Evolutionary conservation across 35 echinoderm and acorn worm species (phyloP), one percentile per base, ranked within the genome.

Genomic region (Apostichopus californicus): DNA sequence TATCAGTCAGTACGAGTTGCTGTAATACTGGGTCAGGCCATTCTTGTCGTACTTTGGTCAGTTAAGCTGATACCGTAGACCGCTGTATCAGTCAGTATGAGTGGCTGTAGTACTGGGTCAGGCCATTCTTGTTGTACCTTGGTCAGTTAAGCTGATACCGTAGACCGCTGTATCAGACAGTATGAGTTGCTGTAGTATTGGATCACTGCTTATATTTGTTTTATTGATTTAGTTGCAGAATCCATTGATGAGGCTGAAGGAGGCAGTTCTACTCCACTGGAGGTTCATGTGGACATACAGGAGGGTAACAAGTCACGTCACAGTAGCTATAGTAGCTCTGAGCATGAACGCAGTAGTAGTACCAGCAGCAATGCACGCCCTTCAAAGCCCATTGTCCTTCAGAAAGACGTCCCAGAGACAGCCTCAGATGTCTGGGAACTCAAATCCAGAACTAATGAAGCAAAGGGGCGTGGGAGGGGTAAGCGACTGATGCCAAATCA

Each of bases 271-370:
- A 80, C 96, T 23, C 71, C 71, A 6, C 84, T 98, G 56, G 97
- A 98, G 86, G 87, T 98, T 18, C 95, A 96, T 63, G 93, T 94
- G 20, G 97, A 99, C 77, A 93, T 99, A 58, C 88, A 96, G 57
- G 75, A 92, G 78, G 89, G 54, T 18, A 52, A 57, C 53, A 98
- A 94, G 80, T 96, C 97, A 64, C 92, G 94, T 59, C 95, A 94
- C 55, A 92, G 93, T 92, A 98, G 94, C 92, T 93, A 92, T 55
- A 96, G 95, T 86, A 96, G 93, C 86, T 93, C 90, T 91, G 95
- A 95, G 52, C 79, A 93, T 53, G 83, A 91, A 77, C 75, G 18
- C 66, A 90, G 23, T 17, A 86, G 11, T 26, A 46, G 73, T 22
- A 56, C 81, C 57, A 34, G 82, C 55, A 81, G 91, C 64, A 86